Evolutionary conservation across 2,113 vertebrate genomes (phyloP), one percentile per base, ranked within the genome.

Genomic region (Chamaea fasciata): DNA sequence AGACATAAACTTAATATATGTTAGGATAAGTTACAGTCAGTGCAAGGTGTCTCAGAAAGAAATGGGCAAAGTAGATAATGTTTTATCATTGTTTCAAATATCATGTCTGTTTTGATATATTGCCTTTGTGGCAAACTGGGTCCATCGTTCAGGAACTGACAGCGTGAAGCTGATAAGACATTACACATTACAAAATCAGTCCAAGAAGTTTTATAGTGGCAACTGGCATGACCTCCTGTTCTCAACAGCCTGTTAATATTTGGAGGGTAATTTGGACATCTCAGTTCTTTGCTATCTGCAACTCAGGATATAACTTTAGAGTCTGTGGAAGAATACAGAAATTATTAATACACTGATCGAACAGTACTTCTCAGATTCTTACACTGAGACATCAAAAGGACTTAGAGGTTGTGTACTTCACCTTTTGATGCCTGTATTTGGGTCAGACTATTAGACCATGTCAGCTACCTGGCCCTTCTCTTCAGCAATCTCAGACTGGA

Each of bases 171-270:
- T 76, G 60, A 75, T 94, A 87, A 89, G 86, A 67, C 62, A 68
- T 22, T 76, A n/a, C 30, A 76, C 33, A 80, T 60, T 57, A 19
- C 30, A 87, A 89, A 94, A 92, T 74, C 49, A 37, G 33, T 64
- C 84, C 87, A 90, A 92, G 71, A 81, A 64, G 53, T 89, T 90
- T 89, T 90, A 67, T 15, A 94, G 55, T 55, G 42, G 42, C 60
- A 92, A 67, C 31, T 91, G 87, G 80, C 85, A 84, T 30, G 23
- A 27, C 21, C 30, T 60, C 5, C n/a, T 83, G 49, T 87, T 84
- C 75, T 74, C 63, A 82, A 84, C 59, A 92, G 16, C 42, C 57
- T 80, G 33, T 39, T 83, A 68, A 64, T 90, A 67, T 85, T 91
- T 90, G 74, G 69, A 84, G 64, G 52, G 62, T 84, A 87, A 92